Percentiles rank a stretch among this genome's conserved stretches.
phyloP scores from a whole-genome alignment of 2,797 vertebrate genomes.

The Acropternis orthonyx region DNA sequence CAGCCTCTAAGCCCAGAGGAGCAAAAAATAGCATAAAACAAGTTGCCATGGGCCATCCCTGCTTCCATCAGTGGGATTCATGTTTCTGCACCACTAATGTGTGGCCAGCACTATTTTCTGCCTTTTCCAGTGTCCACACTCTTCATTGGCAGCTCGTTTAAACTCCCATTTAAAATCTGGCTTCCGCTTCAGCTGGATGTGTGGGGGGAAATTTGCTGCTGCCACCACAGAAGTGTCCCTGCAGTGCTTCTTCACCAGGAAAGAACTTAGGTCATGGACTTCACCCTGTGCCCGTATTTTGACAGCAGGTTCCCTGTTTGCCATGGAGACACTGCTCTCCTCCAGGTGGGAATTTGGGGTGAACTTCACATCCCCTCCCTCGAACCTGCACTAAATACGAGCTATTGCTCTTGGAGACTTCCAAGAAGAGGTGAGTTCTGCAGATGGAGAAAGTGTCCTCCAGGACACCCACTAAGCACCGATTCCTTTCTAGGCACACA shows the following conservation, averaged over 20 bases:
- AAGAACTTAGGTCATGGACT: not conserved
- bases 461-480: not conserved
- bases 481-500: rapidly evolving
- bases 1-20: not conserved
- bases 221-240: not conserved
- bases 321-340: rapidly evolving
- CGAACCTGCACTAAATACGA: not conserved
- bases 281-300: rapidly evolving
- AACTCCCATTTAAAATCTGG: not conserved
- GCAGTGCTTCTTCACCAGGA: not conserved
- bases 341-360: not conserved
- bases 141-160: not conserved
- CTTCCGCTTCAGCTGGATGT: not conserved
- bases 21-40: not conserved
- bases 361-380: rapidly evolving
- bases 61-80: not conserved
- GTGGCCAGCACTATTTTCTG: not conserved
- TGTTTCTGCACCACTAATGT: not conserved
- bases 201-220: not conserved
- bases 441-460: not conserved
- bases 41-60: not conserved
- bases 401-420: not conserved
- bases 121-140: not conserved
- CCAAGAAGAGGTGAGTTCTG: not conserved
- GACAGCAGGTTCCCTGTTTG: not conserved